Evolutionary conservation across 2,888 invertebrate species (phyloP), one percentile per base, ranked within the genome.

Genomic region (Drepanosiphum platanoidis): DNA sequence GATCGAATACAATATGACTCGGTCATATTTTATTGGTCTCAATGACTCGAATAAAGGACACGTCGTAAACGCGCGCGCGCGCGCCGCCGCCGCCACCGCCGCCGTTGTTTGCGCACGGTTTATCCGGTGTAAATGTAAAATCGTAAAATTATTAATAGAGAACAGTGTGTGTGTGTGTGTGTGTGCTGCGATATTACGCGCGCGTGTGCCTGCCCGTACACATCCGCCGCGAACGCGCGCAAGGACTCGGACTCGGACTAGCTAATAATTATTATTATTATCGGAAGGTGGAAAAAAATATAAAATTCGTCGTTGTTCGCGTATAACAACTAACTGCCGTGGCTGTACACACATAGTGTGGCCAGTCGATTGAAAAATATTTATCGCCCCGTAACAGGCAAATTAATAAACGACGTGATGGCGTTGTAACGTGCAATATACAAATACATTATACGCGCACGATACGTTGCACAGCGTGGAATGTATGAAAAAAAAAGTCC

Each of bases 351-450:
- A 18, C 39, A 39, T 71, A 39, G 15, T 39, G 27, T 42, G 11
- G 11, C 36, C 18, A 27, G 61, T 36, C 36, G 77, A 77, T 77
- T 61, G n/a, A 27, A 61, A 46, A 36, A 77, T 77, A 77, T 61
- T 77, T 77, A 77, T 77, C 36, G 77, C 58, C 18, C 61, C 61
- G 36, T 36, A 61, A 77, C 61, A n/a, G 58, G 77, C 36, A 27
- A 77, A 77, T 77, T 77, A 77, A 77, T 77, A 61, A 77, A 77
- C 27, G 27, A 18, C 61, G 13, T 27, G 36, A 3, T n/a, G 36
- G 27, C 18, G 18, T 34, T 36, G 36, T 36, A 18, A 27, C 34
- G n/a, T 27, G 27, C 36, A 18, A 27, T 58, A n/a, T 27, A 18
- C 36, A 61, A n/a, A 36, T 61, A n/a, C 8, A 30, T 46, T 8